A percentile compares a stretch with the other conserved stretches of the same genome.
phyloP scores from a whole-genome alignment of 64 coral and sea anemone species.

The Orbicella faveolata region DNA sequence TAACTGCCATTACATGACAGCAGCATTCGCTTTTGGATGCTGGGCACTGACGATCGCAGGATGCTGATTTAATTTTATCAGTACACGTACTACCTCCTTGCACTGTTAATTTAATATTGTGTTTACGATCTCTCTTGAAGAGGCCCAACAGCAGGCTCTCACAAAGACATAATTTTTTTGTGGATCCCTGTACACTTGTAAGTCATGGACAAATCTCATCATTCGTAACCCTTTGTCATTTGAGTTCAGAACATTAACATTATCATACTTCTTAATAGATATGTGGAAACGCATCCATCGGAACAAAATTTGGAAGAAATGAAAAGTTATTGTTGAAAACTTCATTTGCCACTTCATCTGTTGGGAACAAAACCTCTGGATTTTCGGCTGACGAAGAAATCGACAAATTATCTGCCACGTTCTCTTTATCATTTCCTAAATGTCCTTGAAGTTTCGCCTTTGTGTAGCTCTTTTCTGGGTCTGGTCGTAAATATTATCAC shows the following conservation, averaged over 20 bases:
- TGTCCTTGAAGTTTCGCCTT: no score
- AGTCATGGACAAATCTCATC: constrained; percentile 50
- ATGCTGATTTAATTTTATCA: no score
- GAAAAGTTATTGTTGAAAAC: no score
- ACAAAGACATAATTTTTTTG: constrained; percentile 54
- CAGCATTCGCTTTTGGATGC: constrained; percentile 74
- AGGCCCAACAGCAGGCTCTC: constrained; percentile 62
- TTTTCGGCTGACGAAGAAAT: no score
- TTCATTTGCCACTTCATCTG: no score
- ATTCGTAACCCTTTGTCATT: constrained; percentile 47
- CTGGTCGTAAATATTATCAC: no score
- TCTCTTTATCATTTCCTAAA: no score
- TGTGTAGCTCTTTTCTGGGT: no score
- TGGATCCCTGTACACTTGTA: constrained; percentile 40
- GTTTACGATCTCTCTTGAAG: constrained; percentile 71
- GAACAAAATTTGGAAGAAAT: no score
- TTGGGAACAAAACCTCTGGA: no score
- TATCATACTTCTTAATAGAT: constrained; percentile 34
- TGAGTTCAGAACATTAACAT: constrained; percentile 40
- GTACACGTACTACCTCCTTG: constrained; percentile 19
- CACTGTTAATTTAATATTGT: constrained; percentile 59
- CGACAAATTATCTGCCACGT: no score
- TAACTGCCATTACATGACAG: constrained; percentile 80
- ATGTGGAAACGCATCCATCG: no score
- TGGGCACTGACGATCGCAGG: constrained; percentile 29